Conservation (phyloP, 2,113 vertebrate species). For the Etia nguti region DNA sequence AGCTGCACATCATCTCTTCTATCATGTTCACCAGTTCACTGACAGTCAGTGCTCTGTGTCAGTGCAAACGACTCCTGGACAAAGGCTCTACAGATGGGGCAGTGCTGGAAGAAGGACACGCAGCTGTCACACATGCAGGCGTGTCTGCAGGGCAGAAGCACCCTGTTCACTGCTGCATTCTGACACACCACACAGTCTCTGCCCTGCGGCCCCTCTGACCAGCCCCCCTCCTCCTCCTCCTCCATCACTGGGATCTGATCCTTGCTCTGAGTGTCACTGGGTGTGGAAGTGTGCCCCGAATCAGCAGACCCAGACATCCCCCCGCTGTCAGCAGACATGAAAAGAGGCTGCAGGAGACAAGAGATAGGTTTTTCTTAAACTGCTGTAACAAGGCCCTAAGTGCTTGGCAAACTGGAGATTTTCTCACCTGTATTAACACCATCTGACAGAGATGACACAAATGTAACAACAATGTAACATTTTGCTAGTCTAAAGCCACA, state of each 20-base stretch:
- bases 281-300: neutral
- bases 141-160: conserved; percentile 92
- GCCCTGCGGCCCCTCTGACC: conserved; percentile 57
- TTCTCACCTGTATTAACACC: neutral
- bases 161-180: conserved; percentile 85
- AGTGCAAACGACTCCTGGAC: conserved; percentile 87
- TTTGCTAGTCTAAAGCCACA: neutral
- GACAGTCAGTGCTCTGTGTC: neutral
- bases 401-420: neutral
- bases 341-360: conserved; percentile 81
- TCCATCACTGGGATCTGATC: conserved; percentile 36
- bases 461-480: no score
- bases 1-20: neutral
- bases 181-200: conserved; percentile 95
- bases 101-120: conserved; percentile 82
- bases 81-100: conserved; percentile 91
- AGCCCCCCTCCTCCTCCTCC: conserved; percentile 65
- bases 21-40: neutral
- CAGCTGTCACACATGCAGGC: conserved; percentile 87
- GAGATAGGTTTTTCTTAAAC: no score
- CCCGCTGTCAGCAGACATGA: conserved; percentile 85
- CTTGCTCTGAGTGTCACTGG: neutral
- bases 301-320: neutral
- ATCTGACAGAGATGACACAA: neutral
- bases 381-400: no score